phyloP scores from a whole-genome alignment of 2,797 vertebrate species.

The Mormyrops boulengeri region DNA sequence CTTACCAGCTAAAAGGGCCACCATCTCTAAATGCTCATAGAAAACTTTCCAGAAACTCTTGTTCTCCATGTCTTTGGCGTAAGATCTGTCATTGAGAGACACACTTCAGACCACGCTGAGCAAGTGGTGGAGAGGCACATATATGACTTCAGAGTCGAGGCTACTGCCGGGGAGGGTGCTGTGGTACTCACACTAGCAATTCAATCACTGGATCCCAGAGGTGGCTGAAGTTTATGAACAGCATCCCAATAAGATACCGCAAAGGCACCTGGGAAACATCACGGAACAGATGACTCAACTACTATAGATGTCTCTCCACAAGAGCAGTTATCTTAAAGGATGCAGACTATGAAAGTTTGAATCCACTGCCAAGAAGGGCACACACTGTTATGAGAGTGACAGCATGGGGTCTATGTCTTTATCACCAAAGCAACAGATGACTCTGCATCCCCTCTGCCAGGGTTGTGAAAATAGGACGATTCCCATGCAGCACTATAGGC shows the following conservation, averaged over 20 bases:
- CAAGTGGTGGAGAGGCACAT: not conserved
- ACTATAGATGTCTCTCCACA: not conserved
- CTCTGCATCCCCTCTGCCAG: not conserved
- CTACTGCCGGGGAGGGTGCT: not conserved
- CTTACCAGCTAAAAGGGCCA: conserved; percentile 77
- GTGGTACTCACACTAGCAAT: conserved; percentile 75
- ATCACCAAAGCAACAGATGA: not conserved
- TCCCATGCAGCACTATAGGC: not conserved
- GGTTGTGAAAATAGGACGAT: not conserved
- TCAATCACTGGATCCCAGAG: conserved; percentile 91
- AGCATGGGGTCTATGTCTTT: not conserved
- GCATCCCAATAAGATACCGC: conserved; percentile 86
- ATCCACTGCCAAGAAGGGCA: not conserved
- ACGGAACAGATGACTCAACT: not conserved
- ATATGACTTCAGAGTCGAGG: not conserved
- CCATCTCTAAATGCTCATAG: conserved; percentile 82
- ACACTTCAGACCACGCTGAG: not conserved
- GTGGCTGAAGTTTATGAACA: conserved; percentile 88
- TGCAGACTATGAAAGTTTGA: not conserved
- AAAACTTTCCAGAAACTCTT: conserved; percentile 89
- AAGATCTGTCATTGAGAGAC: conserved; percentile 61
- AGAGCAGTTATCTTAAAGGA: not conserved
- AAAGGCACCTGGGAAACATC: conserved; percentile 74
- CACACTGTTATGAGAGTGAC: not conserved
- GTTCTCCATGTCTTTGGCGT: conserved; percentile 90